phyloP scores from a whole-genome alignment of 92 coral and sea anemone genomes.

The Bergia sp. region DNA sequence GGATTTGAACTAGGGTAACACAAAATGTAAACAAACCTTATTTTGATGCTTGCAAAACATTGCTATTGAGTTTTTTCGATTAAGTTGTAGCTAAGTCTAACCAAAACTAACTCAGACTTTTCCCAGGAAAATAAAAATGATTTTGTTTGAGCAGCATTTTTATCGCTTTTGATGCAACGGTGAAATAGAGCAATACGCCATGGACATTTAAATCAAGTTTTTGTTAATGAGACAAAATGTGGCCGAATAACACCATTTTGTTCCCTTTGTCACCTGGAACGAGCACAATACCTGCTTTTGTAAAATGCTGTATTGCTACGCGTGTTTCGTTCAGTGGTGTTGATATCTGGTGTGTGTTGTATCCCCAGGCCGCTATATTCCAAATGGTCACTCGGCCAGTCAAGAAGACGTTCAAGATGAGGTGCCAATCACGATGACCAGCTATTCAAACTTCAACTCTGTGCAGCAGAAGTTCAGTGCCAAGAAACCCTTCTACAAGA shows the following conservation, averaged over 20 bases:
- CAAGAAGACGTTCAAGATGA: conserved; percentile 79
- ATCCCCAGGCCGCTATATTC: conserved; percentile 63
- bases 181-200: too few relatives aligned
- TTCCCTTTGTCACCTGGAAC: too few relatives aligned
- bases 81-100: too few relatives aligned
- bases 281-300: too few relatives aligned
- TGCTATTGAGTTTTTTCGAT: too few relatives aligned
- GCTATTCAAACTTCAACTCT: conserved; percentile 88
- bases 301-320: neutral
- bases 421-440: conserved; percentile 94
- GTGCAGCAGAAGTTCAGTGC: conserved; percentile 86
- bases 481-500: conserved; percentile 90
- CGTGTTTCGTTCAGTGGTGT: neutral
- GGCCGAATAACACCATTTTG: too few relatives aligned
- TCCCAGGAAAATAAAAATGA: neutral
- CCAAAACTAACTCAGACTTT: too few relatives aligned
- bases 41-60: too few relatives aligned
- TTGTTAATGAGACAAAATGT: too few relatives aligned
- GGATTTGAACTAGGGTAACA: too few relatives aligned
- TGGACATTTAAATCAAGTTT: too few relatives aligned
- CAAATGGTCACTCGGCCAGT: conserved; percentile 70
- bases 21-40: too few relatives aligned
- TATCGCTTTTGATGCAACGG: neutral
- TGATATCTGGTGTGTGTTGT: neutral
- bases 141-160: neutral